Base-by-base conservation (phyloP, 2,113 vertebrate species). In the Rhineura floridana region DNA sequence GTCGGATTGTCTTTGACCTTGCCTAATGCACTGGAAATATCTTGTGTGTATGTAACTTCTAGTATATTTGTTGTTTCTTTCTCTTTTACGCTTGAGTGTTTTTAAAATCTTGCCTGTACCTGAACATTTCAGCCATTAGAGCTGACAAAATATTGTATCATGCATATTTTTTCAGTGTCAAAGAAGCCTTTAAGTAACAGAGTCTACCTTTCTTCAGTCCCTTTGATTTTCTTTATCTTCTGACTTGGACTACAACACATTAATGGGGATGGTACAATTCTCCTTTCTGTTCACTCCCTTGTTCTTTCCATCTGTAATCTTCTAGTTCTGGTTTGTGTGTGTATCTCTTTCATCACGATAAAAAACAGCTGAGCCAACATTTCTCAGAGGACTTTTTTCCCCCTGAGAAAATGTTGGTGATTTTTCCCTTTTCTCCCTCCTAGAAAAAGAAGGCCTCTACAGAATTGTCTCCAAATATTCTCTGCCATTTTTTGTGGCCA, bases 1-100 rank as follows among this genome's bases (percentile, higher is more conserved):
- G 80, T 69, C 87, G 90, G 89, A 90, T 86, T 86, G 89, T 88
- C 90, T 92, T 89, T 92, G 86, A 91, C 39, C 87, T 83, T 79
- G 63, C 39, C 87, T 88, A 59, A 88, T 70, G 75, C 62, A 70
- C 46, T 76, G 63, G 76, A 84, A 70, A 84, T 46, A 59, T 59
- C 87, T 76, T 42, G 23, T 52, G 59, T 78, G 72, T n/a, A 55
- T 78, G 9, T 33, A 72, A 42, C 69, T 77, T 52, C 17, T 55
- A 11, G 67, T 55, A 28, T 23, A 44, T 25, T 30, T 67, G 30
- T 50, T 33, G 48, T 72, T 81, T 50, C 33, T 28, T 59, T 44
- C 33, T 89, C 42, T 91, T 89, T 92, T 82, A 36, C 85, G 83
- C 15, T 81, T 83, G 72, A 89, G 28, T 84, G 23, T 25, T 93